Base-by-base conservation (phyloP, 2,797 vertebrate species). In the Coregonus sp. region DNA sequence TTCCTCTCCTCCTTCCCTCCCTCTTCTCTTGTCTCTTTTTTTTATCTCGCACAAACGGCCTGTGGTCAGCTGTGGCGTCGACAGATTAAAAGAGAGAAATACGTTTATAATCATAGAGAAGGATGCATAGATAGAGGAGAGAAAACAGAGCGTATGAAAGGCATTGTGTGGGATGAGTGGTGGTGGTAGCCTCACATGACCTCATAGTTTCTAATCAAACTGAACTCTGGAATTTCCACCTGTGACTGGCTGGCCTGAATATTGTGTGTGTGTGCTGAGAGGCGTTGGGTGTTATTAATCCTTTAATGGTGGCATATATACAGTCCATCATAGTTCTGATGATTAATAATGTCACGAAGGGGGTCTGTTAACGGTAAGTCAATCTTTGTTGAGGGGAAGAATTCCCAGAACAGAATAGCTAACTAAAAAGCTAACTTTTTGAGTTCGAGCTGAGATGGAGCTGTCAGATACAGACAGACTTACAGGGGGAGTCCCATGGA, bases 171-270 rank as follows among this genome's bases (percentile, higher is more conserved):
- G 66, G 66, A 16, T 18, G 29, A 66, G 66, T 15, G 14, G 66
- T 35, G 56, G 16, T 0, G 16, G 66, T 68, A 66, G 63, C 63
- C 25, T 65, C 20, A 63, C 2, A 35, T 67, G 65, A 25, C 65
- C 31, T 1, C 31, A 47, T 12, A 15, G 65, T 67, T 67, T 67
- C 65, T 35, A 31, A 67, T 35, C 65, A 37, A 20, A 18, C 66
- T 68, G 59, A 63, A 68, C 66, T 35, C 14, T 35, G 66, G 66
- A 68, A 68, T 68, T 68, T 68, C 66, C 66, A 67, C 14, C 31
- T 68, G 51, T 52, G 59, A 63, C 59, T 63, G 59, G 9, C 40
- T 47, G 40, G 40, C 40, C 40, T 47, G 40, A 47, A 47, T 47
- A 47, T 47, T 63, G 18, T 63, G 59, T 63, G n/a, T n/a, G 59